Evolutionary conservation across 2,888 invertebrate genomes (phyloP), one percentile per base, ranked within the genome.

Genomic region (Lasiommata megera): DNA sequence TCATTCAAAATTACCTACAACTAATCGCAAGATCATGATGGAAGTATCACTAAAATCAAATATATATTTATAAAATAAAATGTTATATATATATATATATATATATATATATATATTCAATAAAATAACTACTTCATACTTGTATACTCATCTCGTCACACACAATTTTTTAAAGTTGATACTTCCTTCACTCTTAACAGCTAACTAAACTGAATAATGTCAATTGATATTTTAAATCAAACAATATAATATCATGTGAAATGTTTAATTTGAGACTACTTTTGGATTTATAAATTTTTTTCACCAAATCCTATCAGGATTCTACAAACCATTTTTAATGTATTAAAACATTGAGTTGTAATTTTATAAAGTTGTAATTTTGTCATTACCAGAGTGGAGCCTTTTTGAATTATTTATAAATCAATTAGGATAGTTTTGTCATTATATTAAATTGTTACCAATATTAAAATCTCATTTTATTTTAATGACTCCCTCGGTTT

Each of bases 251-350:
- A 65, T 76, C 79, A 70, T 76, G 17, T 40, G 76, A 86, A 88
- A 83, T 79, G 74, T 88, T 87, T 88, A 86, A 84, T 88, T 88
- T 87, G 77, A 83, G 76, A 84, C 79, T 84, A 82, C 58, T 14
- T 44, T 44, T 23, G 36, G 34, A 36, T 76, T 78, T 78, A 77
- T 72, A 77, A 71, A 74, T 69, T 11, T 50, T 71, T 68, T 71
- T 69, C 74, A 62, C 66, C 72, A 71, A 67, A 65, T 61, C 68
- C 69, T 70, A 71, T 72, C 69, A 65, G 53, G 43, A 52, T 29
- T 29, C 40, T 41, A 52, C 31, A 41, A 17, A 40, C 40, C 52
- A 12, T 28, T 41, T 51, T 48, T 18, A 23, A 14, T 12, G 23
- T 11, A 29, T 29, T 29, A 48, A 23, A 37, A 51, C 14, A 38